phyloP scores from a whole-genome alignment of 2,797 vertebrate species.

The Spatula clypeata region DNA sequence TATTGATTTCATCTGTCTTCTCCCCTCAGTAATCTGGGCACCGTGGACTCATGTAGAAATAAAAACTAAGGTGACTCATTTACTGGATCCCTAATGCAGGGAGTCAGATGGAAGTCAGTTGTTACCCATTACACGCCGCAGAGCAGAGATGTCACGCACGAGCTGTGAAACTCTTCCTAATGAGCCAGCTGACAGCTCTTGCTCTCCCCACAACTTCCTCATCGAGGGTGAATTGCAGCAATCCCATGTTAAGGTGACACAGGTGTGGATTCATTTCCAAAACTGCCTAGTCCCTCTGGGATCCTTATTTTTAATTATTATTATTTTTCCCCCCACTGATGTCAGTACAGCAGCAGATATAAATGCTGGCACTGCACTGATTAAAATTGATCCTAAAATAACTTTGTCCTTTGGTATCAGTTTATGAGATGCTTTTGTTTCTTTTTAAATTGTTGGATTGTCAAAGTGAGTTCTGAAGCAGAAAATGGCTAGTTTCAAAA shows the following conservation, averaged over 20 bases:
- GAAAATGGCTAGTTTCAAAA: background rate
- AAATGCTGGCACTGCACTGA: constrained; percentile 55
- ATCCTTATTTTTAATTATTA: constrained; percentile 62
- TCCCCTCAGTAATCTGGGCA: background rate
- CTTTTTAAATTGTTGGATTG: constrained; percentile 35
- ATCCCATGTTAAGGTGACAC: constrained; percentile 51
- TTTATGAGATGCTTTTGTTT: constrained; percentile 41
- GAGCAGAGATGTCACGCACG: background rate
- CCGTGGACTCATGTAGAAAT: background rate
- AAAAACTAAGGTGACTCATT: constrained; percentile 31
- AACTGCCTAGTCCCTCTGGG: constrained; percentile 54
- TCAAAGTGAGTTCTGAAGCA: constrained; percentile 42
- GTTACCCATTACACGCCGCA: background rate
- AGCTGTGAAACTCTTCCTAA: constrained; percentile 4
- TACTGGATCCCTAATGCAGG: constrained; percentile 15
- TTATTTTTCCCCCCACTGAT: background rate
- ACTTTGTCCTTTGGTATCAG: constrained; percentile 54
- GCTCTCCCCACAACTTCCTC: background rate
- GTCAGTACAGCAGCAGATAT: constrained; percentile 51
- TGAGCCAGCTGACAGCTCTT: constrained; percentile 35
- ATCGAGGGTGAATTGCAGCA: constrained; percentile 29
- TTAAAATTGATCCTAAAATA: constrained; percentile 74
- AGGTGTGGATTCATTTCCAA: constrained; percentile 67
- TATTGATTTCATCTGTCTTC: constrained; percentile 35
- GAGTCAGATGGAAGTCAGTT: constrained; percentile 26